Evolutionary conservation across 2,888 invertebrate species (phyloP).

Genomic region (Lochmaea crataegi): DNA sequence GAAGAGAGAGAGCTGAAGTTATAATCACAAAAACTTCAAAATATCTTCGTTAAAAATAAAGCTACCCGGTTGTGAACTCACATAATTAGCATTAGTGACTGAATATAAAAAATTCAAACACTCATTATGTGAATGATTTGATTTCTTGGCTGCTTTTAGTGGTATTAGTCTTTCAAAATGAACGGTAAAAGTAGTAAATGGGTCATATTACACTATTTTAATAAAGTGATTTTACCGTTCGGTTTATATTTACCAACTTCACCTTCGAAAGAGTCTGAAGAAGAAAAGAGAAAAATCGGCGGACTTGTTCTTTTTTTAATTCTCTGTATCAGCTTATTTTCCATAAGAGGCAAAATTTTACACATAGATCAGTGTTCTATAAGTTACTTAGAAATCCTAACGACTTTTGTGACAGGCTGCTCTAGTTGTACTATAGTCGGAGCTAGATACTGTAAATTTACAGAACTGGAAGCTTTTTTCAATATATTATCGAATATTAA

Average conservation of each 20-base stretch:
- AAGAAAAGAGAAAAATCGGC: constrained; percentile 26
- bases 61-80: not conserved
- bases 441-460: constrained; percentile 27
- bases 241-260: constrained; percentile 34
- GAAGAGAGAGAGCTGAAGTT: too few species aligned
- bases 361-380: not conserved
- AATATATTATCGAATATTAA: not conserved
- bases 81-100: not conserved
- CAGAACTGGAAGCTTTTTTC: constrained; percentile 23
- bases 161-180: constrained; percentile 7
- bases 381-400: constrained; percentile 15
- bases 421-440: constrained; percentile 23
- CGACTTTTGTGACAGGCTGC: not conserved
- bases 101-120: not conserved
- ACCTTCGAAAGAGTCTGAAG: not conserved
- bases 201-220: constrained; percentile 14
- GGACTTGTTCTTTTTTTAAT: constrained; percentile 27
- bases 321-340: constrained; percentile 20
- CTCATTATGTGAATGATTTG: not conserved
- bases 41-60: too few species aligned
- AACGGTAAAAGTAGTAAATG: not conserved
- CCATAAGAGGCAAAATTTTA: not conserved
- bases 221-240: constrained; percentile 15
- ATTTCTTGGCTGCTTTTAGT: not conserved
- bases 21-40: too few species aligned